phyloP scores from a whole-genome alignment of 2,888 invertebrate genomes.

The Campopleginae sp. region DNA sequence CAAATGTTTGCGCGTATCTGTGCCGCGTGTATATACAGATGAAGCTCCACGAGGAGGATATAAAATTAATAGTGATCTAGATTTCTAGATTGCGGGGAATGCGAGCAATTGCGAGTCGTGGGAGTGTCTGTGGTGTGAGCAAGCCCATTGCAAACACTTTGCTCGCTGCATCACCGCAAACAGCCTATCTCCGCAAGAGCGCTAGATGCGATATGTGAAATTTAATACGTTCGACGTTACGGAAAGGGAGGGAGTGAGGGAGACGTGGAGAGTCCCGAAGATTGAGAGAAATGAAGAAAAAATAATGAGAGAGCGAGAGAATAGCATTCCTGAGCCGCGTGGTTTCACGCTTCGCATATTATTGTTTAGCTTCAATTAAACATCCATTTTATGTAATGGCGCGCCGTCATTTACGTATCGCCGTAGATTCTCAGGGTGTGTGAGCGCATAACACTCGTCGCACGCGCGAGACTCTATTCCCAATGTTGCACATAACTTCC shows the following conservation, averaged over 20 bases:
- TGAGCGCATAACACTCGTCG: constrained; percentile 69
- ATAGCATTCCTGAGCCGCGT: constrained; percentile 81
- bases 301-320: constrained; percentile 72
- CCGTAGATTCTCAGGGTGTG: constrained; percentile 73
- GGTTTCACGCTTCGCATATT: constrained; percentile 80
- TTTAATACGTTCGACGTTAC: constrained; percentile 79
- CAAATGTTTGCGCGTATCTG: not conserved
- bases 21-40: not conserved
- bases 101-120: constrained; percentile 82
- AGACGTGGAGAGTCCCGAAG: constrained; percentile 52
- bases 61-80: constrained; percentile 84
- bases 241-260: constrained; percentile 68
- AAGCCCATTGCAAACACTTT: constrained; percentile 36
- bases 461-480: constrained; percentile 45
- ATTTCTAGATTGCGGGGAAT: constrained; percentile 83
- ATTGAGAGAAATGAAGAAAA: constrained; percentile 56
- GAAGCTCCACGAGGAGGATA: constrained; percentile 74
- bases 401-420: constrained; percentile 79
- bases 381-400: constrained; percentile 82
- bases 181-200: constrained; percentile 67
- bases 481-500: constrained; percentile 54
- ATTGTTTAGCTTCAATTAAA: constrained; percentile 83
- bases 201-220: constrained; percentile 79
- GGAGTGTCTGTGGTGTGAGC: constrained; percentile 74
- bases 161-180: constrained; percentile 47